phyloP scores from a whole-genome alignment of 2,113 vertebrate genomes.

The Colaptes auratus region DNA sequence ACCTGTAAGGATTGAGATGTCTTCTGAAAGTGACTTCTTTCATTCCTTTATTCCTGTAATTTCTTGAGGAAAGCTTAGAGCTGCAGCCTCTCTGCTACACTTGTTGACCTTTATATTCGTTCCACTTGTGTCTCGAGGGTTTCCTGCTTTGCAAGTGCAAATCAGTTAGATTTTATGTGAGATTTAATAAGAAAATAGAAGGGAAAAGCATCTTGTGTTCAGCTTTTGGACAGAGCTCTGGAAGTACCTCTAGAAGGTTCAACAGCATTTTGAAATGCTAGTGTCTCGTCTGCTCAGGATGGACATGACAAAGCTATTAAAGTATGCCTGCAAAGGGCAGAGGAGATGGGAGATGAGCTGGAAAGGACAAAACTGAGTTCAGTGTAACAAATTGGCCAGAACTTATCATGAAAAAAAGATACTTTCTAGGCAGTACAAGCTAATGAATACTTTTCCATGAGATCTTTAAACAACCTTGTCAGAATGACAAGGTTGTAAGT shows the following conservation, averaged over 20 bases:
- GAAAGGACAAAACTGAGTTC: background rate
- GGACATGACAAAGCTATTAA: background rate
- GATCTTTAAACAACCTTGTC: background rate
- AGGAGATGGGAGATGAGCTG: background rate
- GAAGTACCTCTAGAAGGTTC: background rate
- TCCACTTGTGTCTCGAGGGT: background rate
- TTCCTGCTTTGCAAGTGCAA: constrained; percentile 1
- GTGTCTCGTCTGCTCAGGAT: constrained; percentile 6
- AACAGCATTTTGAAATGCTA: background rate
- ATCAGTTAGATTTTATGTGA: background rate
- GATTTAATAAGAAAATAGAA: background rate
- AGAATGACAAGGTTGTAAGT: background rate
- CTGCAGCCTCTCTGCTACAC: background rate
- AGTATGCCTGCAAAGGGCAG: background rate
- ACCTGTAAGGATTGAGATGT: background rate
- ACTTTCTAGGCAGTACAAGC: background rate
- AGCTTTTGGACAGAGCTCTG: background rate
- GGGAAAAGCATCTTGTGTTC: background rate
- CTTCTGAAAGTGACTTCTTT: background rate
- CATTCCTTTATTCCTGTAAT: background rate
- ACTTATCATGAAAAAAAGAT: background rate
- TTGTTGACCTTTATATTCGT: background rate
- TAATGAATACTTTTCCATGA: background rate
- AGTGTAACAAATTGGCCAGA: background rate
- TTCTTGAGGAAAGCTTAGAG: background rate